Evolutionary conservation across 2,113 vertebrate genomes (phyloP).

Genomic region (Promerops cafer): DNA sequence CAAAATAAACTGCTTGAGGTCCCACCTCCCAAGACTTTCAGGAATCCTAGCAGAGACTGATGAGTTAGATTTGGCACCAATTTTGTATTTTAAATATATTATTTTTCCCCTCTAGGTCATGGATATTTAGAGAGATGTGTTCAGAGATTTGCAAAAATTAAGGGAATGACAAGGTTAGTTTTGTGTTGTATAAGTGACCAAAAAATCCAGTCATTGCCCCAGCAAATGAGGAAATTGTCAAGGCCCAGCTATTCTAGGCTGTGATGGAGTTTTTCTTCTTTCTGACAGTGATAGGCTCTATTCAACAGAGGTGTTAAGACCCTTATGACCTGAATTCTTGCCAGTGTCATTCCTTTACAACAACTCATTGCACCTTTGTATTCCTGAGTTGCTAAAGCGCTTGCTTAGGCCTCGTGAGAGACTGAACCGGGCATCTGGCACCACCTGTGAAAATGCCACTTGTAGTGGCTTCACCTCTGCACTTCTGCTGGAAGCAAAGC

Average conservation of each 20-base stretch:
- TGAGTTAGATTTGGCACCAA: conserved; percentile 55
- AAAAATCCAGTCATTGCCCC: background rate
- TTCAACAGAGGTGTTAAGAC: background rate
- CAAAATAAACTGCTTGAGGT: conserved; percentile 57
- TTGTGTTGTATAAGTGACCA: background rate
- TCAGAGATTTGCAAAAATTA: conserved; percentile 21
- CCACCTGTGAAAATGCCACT: background rate
- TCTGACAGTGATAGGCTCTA: background rate
- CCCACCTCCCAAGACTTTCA: conserved; percentile 33
- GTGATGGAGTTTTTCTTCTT: background rate
- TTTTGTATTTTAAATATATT: conserved; percentile 10
- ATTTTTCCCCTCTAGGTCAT: conserved; percentile 35
- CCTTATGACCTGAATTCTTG: background rate
- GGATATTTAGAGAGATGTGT: conserved; percentile 59
- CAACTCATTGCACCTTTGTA: background rate
- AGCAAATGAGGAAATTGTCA: background rate
- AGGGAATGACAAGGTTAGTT: background rate
- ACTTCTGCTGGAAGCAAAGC: background rate
- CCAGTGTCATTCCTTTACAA: background rate
- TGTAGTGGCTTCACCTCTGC: background rate
- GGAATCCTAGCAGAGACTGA: conserved; percentile 43
- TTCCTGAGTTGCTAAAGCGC: background rate
- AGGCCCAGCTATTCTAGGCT: background rate
- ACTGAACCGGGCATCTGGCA: background rate
- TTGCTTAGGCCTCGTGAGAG: background rate